phyloP scores from a whole-genome alignment of 2,113 vertebrate genomes.

The Cyprinodon variegatus region DNA sequence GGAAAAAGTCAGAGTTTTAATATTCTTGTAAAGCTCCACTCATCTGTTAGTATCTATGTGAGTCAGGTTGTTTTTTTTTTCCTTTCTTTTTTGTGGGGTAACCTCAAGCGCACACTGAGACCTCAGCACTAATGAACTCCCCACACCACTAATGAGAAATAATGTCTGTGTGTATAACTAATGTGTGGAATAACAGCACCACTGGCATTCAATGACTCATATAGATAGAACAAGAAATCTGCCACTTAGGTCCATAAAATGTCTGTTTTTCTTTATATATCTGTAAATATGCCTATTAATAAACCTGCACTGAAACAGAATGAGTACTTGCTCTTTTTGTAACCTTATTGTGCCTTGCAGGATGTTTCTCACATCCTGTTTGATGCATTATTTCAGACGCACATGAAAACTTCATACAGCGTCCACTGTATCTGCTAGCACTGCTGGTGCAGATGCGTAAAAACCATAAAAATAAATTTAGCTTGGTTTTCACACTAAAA shows the following conservation, averaged over 20 bases:
- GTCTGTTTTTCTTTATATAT: constrained; percentile 54
- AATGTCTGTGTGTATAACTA: constrained; percentile 29
- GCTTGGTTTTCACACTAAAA: neutral
- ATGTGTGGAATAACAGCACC: constrained; percentile 43
- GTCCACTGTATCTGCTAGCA: neutral
- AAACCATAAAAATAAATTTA: neutral
- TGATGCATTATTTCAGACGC: neutral
- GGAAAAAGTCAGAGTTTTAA: neutral
- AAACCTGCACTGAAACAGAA: constrained; percentile 75
- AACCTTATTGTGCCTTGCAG: neutral
- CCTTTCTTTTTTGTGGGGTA: constrained; percentile 41
- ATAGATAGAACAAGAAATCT: constrained; percentile 7
- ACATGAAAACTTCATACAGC: neutral
- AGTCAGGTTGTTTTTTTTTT: constrained; percentile 62
- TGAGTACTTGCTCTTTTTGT: constrained; percentile 11
- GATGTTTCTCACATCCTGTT: constrained; percentile 20
- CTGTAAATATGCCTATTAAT: constrained; percentile 80
- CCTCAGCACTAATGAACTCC: constrained; percentile 60
- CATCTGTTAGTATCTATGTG: constrained; percentile 35
- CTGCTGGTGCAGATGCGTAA: neutral
- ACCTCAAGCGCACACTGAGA: constrained; percentile 35
- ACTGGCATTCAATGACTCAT: constrained; percentile 49
- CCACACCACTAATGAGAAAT: constrained; percentile 58
- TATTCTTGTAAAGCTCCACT: constrained; percentile 18
- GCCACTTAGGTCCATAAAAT: constrained; percentile 36